Percentiles rank a stretch among this genome's conserved stretches.
phyloP scores from a whole-genome alignment of 2,113 vertebrate species.

The Illadopsis cleaveri region DNA sequence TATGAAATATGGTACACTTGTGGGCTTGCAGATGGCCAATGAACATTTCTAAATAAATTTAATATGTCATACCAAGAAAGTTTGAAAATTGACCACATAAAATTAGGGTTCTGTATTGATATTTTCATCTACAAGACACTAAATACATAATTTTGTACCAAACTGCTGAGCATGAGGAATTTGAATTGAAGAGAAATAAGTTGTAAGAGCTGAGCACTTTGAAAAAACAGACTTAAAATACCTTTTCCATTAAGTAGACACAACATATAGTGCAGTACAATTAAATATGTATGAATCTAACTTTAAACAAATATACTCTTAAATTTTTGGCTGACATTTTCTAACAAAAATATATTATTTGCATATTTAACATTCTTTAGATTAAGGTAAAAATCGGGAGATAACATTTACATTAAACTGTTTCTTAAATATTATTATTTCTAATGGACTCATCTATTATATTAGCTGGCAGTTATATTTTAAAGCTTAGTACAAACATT shows the following conservation, averaged over 20 bases:
- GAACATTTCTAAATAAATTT: not conserved
- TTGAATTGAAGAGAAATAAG: not conserved
- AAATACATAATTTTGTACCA: not conserved
- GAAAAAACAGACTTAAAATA: not conserved
- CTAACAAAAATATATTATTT: not conserved
- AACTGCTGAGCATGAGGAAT: not conserved
- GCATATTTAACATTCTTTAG: not conserved
- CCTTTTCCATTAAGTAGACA: not conserved
- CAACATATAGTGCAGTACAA: not conserved
- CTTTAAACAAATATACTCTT: not conserved
- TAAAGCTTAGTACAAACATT: not conserved
- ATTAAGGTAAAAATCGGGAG: not conserved
- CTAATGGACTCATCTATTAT: not conserved
- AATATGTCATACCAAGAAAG: not conserved
- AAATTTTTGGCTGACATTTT: not conserved
- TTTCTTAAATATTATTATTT: not conserved
- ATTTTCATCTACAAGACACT: not conserved
- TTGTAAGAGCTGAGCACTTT: not conserved
- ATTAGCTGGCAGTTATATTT: not conserved
- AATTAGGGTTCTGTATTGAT: not conserved
- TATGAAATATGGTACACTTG: not conserved
- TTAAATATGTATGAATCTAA: constrained; percentile 6
- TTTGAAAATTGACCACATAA: not conserved
- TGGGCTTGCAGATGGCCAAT: not conserved
- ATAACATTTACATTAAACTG: not conserved